Conservation (phyloP, 2,797 vertebrate species). For the Gobionotothen gibberifrons region DNA sequence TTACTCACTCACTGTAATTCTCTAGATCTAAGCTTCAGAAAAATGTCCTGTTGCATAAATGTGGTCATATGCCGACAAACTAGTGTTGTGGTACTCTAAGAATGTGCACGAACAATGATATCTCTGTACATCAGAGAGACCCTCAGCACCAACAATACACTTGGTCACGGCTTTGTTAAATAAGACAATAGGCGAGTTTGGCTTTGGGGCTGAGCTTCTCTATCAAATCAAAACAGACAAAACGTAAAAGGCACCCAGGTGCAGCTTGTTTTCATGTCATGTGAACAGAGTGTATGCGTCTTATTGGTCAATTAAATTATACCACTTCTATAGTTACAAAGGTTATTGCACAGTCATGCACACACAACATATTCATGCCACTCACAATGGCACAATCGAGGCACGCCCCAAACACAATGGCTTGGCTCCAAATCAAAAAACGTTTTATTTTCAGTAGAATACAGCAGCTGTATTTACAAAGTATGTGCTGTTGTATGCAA, state of each 20-base stretch:
- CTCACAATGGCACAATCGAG: neutral
- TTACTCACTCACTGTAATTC: conserved; percentile 1
- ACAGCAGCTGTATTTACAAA: too few species aligned
- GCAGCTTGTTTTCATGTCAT: conserved; percentile 24
- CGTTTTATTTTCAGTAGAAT: too few species aligned
- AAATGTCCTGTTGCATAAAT: conserved; percentile 1
- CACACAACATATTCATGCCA: neutral
- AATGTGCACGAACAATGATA: conserved; percentile 10
- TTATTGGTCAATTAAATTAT: neutral
- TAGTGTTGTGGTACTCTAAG: neutral
- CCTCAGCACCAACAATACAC: conserved; percentile 10
- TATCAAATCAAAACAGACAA: conserved; percentile 29
- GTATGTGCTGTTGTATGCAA: too few species aligned
- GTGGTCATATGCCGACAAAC: neutral
- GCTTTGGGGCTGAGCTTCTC: conserved; percentile 26
- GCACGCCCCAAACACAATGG: neutral
- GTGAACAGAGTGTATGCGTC: conserved; percentile 9
- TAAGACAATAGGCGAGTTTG: conserved; percentile 22
- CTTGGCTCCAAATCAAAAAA: too few species aligned
- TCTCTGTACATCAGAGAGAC: neutral
- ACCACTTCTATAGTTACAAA: conserved; percentile 4
- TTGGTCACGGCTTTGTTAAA: conserved; percentile 3
- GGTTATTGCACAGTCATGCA: conserved; percentile 13
- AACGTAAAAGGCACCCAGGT: conserved; percentile 43
- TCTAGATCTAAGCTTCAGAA: conserved; percentile 15